These are phyloP conservation scores for Centrocercus urophasianus DNA, from an alignment of 2,113 vertebrate species.

Conservation along the genomic window DNA sequence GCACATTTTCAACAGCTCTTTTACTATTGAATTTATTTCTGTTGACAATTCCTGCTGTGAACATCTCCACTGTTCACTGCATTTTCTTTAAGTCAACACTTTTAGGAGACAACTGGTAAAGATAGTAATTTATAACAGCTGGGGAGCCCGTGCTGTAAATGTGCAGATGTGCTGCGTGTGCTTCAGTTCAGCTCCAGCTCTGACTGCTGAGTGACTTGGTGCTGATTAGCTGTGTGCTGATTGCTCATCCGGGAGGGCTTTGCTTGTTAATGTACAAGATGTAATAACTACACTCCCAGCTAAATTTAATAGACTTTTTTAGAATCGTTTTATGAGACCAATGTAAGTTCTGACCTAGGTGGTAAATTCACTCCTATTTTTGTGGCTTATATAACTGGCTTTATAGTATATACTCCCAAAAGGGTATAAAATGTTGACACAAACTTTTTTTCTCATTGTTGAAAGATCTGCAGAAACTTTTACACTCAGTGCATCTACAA, in stretches of 20 bases:
- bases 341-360: not conserved
- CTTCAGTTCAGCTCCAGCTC: not conserved
- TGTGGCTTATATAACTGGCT: not conserved
- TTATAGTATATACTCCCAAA: not conserved
- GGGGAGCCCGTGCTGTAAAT: conserved; percentile 31
- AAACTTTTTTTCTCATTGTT: not conserved
- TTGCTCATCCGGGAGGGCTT: conserved; percentile 23
- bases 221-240: not conserved
- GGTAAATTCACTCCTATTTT: not conserved
- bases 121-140: conserved; percentile 68
- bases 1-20: conserved; percentile 25
- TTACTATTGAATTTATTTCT: conserved; percentile 31
- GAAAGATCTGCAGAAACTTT: not conserved
- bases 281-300: not conserved
- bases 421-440: not conserved
- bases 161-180: conserved; percentile 27
- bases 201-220: conserved; percentile 9
- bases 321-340: not conserved
- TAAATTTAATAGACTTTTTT: not conserved
- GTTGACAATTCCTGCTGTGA: conserved; percentile 71
- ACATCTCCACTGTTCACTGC: conserved; percentile 57
- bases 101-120: conserved; percentile 55
- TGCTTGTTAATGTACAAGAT: not conserved
- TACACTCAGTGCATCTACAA: not conserved
- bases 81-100: conserved; percentile 61